Evolutionary conservation across 2,888 invertebrate species (phyloP), one percentile per base, ranked within the genome.

Genomic region (Leptopilina myrica): DNA sequence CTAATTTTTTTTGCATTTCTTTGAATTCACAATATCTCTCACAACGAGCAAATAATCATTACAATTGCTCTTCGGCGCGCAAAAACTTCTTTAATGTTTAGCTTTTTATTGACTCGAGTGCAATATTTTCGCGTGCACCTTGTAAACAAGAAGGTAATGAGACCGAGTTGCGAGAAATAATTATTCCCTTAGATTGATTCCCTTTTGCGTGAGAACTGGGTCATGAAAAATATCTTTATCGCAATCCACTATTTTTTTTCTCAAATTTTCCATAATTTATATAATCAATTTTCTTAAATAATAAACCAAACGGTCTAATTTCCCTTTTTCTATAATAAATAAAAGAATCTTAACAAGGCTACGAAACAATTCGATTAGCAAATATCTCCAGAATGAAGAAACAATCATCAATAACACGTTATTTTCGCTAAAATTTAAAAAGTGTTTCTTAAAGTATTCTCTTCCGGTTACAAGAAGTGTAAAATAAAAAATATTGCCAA

Each of bases 71-170:
- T 62, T 33, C 20, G 43, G 43, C 9, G 46, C 8, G 33, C n/a
- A 56, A 56, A 73, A 73, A n/a, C 33, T 2, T 5, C n/a, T 73
- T 73, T 56, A 73, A 11, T n/a, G 33, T 33, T 73, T 33, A 12
- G 56, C 33, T 73, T 73, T 73, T 73, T 73, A 73, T 73, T n/a
- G 64, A 56, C 56, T 56, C 26, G 56, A 33, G 14, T 56, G 69
- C 20, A 56, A 73, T 14, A 53, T 56, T 69, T 33, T 53, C n/a
- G 33, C 33, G 8, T 56, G n/a, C 53, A 56, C 26, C 33, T 33
- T 53, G 67, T 33, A 56, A 15, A 69, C 14, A 56, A 33, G 73
- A 9, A 46, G 14, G 6, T 69, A 53, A 69, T 53, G 53, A 20
- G 33, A 64, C 14, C 14, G 33, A 64, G 64, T 64, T 59, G 62